Conservation (phyloP, 2,797 vertebrate genomes). For the Acipenser oxyrinchus region DNA sequence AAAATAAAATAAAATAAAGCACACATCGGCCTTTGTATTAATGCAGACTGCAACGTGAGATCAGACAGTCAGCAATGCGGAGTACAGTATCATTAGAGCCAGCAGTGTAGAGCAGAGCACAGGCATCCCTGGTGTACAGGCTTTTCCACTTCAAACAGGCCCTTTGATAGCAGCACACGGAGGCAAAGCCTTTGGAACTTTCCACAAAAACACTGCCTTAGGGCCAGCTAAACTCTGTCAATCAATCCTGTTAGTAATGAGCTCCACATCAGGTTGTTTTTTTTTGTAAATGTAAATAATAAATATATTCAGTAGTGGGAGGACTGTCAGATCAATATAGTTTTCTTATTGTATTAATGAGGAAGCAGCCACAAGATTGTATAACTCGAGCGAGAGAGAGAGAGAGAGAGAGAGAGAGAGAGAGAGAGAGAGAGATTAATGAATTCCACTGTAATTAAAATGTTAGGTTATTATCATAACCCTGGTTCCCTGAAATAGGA, state of each 20-base stretch:
- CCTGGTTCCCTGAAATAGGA: too few species aligned
- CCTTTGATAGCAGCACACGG: slow-evolving; percentile 38
- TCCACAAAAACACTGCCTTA: slow-evolving; percentile 38
- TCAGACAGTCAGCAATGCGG: slow-evolving; percentile 28
- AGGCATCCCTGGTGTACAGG: slow-evolving; percentile 28
- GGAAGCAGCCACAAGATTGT: slow-evolving; percentile 11
- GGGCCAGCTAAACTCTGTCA: slow-evolving; percentile 41
- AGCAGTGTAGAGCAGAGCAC: slow-evolving; percentile 29
- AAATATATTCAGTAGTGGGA: slow-evolving; percentile 21
- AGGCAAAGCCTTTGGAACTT: slow-evolving; percentile 30
- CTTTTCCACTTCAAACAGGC: slow-evolving; percentile 32
- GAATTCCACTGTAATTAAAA: neutral
- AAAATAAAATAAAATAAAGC: too few species aligned
- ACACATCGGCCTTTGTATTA: neutral
- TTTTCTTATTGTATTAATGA: neutral
- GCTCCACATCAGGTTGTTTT: slow-evolving; percentile 37
- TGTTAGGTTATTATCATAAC: too few species aligned
- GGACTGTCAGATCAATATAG: slow-evolving; percentile 18
- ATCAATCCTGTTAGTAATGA: slow-evolving; percentile 38
- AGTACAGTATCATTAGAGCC: slow-evolving; percentile 42
- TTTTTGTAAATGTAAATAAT: neutral
- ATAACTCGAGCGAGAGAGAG: neutral
- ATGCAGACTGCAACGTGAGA: slow-evolving; percentile 17
- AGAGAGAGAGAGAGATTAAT: neutral
- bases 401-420: neutral